Base-by-base conservation (phyloP, 2,113 vertebrate genomes). In the Dascyllus trimaculatus region DNA sequence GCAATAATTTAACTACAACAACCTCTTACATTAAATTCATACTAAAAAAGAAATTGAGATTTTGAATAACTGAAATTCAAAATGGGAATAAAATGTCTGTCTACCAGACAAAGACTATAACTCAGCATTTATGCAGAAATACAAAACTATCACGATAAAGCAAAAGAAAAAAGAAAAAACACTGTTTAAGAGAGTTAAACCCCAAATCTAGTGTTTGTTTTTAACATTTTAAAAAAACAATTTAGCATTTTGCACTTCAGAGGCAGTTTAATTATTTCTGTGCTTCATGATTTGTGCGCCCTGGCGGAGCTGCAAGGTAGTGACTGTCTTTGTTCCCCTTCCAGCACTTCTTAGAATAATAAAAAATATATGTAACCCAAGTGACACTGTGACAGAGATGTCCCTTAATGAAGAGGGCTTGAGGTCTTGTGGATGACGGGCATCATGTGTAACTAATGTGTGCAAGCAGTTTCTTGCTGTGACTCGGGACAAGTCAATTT, bases 311-410 rank as follows among this genome's bases (percentile, higher is more conserved):
- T 63, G 59, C 4, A 56, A 56, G 54, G 19, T 58, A 65, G 40
- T 1, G 15, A 64, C 59, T 40, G 21, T 25, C 66, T 49, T 14
- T 56, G 13, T 52, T 65, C 45, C 9, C 9, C 32, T 52, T 65
- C 45, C 63, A n/a, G 17, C 61, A 63, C 13, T 67, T 9, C 5
- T 48, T 66, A 49, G 26, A 22, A 43, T 62, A 59, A 43, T 60
- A 22, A 64, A 61, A 40, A 29, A 58, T 69, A 45, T n/a, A 38
- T n/a, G n/a, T 7, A 68, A 62, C 24, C 32, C 11, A 35, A 35
- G 45, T 81, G 76, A 71, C 75, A 77, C 25, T 64, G 29, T 78
- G 82, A 86, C 74, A 88, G 78, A 76, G 68, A 88, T 74, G 32
- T 62, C 52, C 13, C 46, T 64, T 87, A 80, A 87, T 35, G 69